Evolutionary conservation across 1,140 invertebrate species (phyloP).

Genomic region (Amyelois transitella): DNA sequence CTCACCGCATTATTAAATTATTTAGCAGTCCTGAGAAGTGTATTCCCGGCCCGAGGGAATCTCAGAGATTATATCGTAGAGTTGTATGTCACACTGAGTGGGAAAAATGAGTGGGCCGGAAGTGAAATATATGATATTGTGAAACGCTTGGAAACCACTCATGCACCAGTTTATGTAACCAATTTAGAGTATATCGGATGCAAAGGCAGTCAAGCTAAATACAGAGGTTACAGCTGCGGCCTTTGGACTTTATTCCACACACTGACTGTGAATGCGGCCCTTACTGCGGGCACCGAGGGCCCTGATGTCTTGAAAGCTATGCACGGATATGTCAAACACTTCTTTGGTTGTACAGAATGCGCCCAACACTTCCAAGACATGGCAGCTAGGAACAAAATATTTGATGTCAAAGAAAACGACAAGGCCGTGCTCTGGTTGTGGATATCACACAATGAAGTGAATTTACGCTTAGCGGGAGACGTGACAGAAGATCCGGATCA

Average conservation of each 20-base stretch:
- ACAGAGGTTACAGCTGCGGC: conserved; percentile 95
- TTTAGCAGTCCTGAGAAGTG: conserved; percentile 80
- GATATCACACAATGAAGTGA: conserved; percentile 95
- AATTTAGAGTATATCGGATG: conserved; percentile 87
- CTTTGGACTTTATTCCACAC: conserved; percentile 97
- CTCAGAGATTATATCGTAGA: conserved; percentile 79
- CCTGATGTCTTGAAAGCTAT: conserved; percentile 85
- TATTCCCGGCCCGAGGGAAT: conserved; percentile 83
- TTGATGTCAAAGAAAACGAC: conserved; percentile 80
- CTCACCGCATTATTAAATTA: conserved; percentile 84
- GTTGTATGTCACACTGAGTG: conserved; percentile 67
- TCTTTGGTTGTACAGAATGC: conserved; percentile 96
- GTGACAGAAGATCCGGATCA: conserved; percentile 91
- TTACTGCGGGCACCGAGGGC: conserved; percentile 63
- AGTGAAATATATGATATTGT: conserved; percentile 75
- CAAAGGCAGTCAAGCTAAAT: conserved; percentile 81
- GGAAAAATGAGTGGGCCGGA: conserved; percentile 73
- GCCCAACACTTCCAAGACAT: conserved; percentile 89
- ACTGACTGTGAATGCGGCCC: conserved; percentile 87
- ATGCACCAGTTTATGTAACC: conserved; percentile 75
- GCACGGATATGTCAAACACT: conserved; percentile 91
- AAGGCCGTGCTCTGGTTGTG: conserved; percentile 95
- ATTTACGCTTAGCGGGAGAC: conserved; percentile 89
- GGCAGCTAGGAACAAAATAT: conserved; percentile 80
- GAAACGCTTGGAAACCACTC: conserved; percentile 68